Evolutionary conservation across 1,140 invertebrate genomes (phyloP).

Genomic region (Drosophila gunungcola): DNA sequence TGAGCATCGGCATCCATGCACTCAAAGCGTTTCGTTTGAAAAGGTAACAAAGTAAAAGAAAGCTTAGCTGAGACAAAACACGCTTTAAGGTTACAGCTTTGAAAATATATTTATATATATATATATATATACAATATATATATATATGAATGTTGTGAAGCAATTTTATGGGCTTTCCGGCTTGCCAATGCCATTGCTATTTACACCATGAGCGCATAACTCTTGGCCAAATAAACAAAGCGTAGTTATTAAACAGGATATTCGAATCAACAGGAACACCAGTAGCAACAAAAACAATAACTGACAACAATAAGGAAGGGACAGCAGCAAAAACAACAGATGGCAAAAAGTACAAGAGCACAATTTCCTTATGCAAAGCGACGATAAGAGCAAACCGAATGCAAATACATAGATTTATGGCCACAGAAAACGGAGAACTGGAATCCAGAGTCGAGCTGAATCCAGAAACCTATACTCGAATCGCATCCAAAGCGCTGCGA

Average conservation of each 20-base stretch:
- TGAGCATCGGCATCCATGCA: background rate
- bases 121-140: too few species aligned
- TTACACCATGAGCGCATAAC: constrained; percentile 48
- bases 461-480: background rate
- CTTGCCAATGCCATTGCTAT: constrained; percentile 17
- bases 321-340: constrained; percentile 64
- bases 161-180: constrained; percentile 36
- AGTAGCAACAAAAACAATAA: constrained; percentile 27
- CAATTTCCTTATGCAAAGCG: constrained; percentile 81
- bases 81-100: background rate
- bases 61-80: background rate
- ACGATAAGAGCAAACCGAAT: constrained; percentile 75
- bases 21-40: background rate
- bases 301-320: constrained; percentile 14
- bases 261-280: constrained; percentile 69
- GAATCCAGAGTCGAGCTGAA: constrained; percentile 15
- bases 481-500: constrained; percentile 30
- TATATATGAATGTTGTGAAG: constrained; percentile 1
- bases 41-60: background rate
- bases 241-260: constrained; percentile 79
- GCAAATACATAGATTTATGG: constrained; percentile 81
- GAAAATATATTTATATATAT: background rate
- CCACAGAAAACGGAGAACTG: constrained; percentile 30
- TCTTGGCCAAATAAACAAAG: constrained; percentile 74
- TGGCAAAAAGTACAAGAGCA: constrained; percentile 68